Evolutionary conservation across 2,113 vertebrate genomes (phyloP).

Genomic region (Nannobrachium achirus): DNA sequence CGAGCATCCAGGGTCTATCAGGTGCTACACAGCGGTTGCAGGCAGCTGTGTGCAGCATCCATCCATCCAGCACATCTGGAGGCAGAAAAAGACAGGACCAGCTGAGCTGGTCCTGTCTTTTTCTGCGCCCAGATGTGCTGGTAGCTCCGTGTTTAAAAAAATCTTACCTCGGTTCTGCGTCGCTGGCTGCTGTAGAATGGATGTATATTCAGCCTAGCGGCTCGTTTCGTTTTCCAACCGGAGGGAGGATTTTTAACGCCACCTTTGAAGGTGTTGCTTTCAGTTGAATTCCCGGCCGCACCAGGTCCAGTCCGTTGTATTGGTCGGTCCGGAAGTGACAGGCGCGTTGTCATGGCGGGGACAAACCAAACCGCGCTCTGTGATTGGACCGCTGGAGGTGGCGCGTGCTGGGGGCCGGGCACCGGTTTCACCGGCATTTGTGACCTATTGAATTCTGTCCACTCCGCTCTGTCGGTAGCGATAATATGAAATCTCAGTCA

Average conservation of each 20-base stretch:
- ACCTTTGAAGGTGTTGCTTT: background rate
- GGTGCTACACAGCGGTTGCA: too few relatives aligned
- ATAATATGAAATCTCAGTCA: too few relatives aligned
- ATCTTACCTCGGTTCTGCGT: constrained; percentile 35
- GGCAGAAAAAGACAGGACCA: too few relatives aligned
- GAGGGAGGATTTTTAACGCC: too few relatives aligned
- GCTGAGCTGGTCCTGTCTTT: too few relatives aligned
- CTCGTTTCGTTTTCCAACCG: too few relatives aligned
- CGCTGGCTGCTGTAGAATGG: too few relatives aligned
- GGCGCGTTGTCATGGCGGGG: constrained; percentile 22
- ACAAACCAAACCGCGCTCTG: constrained; percentile 32
- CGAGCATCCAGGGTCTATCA: too few relatives aligned
- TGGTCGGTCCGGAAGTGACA: constrained; percentile 51
- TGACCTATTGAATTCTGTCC: too few relatives aligned
- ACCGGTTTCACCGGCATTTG: too few relatives aligned
- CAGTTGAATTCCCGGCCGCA: constrained; percentile 19
- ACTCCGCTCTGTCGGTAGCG: too few relatives aligned
- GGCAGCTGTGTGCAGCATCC: background rate
- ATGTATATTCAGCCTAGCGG: too few relatives aligned
- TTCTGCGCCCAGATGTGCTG: background rate
- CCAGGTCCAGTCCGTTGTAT: background rate
- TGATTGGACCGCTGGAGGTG: constrained; percentile 77
- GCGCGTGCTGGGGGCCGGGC: constrained; percentile 74
- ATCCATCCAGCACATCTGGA: constrained; percentile 31
- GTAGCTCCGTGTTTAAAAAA: background rate